Conservation (phyloP, 2,113 vertebrate genomes). For the Chrysochloris asiatica region DNA sequence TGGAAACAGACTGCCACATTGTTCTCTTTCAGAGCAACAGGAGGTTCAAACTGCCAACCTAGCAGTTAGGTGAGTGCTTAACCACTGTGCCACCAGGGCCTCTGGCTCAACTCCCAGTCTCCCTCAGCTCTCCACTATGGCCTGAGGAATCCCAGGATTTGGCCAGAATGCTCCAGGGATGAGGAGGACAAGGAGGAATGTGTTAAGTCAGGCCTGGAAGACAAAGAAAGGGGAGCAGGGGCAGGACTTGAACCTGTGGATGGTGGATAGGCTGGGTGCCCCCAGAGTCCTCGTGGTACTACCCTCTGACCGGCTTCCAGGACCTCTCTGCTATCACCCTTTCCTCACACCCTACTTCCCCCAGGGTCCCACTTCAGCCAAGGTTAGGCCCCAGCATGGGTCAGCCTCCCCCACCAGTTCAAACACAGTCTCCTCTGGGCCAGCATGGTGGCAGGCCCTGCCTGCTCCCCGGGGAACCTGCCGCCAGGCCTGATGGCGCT, state of each 20-base stretch:
- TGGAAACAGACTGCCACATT: neutral
- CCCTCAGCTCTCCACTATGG: neutral
- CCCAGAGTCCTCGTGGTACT: neutral
- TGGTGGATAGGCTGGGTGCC: neutral
- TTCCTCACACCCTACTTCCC: neutral
- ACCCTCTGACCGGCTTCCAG: neutral
- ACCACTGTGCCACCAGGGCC: neutral
- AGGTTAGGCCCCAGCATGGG: neutral
- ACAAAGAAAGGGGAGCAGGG: neutral
- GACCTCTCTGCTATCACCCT: neutral
- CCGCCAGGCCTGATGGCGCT: constrained; percentile 78
- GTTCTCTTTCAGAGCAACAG: neutral
- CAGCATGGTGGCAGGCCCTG: constrained; percentile 71
- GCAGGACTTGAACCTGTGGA: neutral
- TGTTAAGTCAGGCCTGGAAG: neutral
- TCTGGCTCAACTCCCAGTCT: neutral
- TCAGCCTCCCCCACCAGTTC: constrained; percentile 24
- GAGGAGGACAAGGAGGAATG: neutral
- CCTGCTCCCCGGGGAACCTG: constrained; percentile 70
- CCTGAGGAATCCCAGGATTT: neutral
- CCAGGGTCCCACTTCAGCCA: neutral
- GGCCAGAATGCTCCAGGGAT: neutral
- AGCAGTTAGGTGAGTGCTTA: neutral
- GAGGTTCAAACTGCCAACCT: neutral
- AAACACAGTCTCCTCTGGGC: neutral